Percentiles rank a stretch among this genome's conserved stretches.
phyloP scores from a whole-genome alignment of 2,888 invertebrate species.

The Drymonia ruficornis region DNA sequence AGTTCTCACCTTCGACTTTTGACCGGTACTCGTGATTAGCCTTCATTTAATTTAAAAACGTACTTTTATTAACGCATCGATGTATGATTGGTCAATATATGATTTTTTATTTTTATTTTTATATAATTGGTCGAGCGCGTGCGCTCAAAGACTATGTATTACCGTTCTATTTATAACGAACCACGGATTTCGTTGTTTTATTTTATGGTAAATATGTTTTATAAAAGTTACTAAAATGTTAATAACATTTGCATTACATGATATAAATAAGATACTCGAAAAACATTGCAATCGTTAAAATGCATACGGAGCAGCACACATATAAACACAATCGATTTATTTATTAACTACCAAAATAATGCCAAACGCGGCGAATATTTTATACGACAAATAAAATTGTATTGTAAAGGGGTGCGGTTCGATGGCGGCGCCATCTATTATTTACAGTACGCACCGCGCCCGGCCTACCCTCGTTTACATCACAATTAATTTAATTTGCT shows the following conservation, averaged over 20 bases:
- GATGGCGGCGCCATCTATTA: slow-evolving; percentile 68
- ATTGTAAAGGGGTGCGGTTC: slow-evolving; percentile 65
- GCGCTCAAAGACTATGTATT: too few relatives aligned
- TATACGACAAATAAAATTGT: slow-evolving; percentile 58
- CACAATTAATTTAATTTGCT: slow-evolving; percentile 84
- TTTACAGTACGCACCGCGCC: slow-evolving; percentile 68
- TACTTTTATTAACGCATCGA: too few relatives aligned
- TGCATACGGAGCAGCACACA: background rate
- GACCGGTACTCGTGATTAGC: slow-evolving; percentile 51
- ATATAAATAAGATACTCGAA: too few relatives aligned
- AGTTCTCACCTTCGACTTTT: slow-evolving; percentile 60
- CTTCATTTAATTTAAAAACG: slow-evolving; percentile 28
- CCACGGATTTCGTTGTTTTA: too few relatives aligned
- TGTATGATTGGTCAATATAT: too few relatives aligned
- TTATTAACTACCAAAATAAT: slow-evolving; percentile 48
- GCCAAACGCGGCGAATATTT: slow-evolving; percentile 41
- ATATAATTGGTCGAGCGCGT: too few relatives aligned
- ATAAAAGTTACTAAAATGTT: too few relatives aligned
- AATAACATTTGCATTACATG: too few relatives aligned
- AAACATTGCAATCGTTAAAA: slow-evolving; percentile 15
- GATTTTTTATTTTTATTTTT: too few relatives aligned
- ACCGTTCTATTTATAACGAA: too few relatives aligned
- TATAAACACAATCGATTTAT: slow-evolving; percentile 49
- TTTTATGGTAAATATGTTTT: too few relatives aligned
- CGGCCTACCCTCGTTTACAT: slow-evolving; percentile 79